Evolutionary conservation across 2,888 invertebrate genomes (phyloP).

Genomic region (Ectobius pallidus): DNA sequence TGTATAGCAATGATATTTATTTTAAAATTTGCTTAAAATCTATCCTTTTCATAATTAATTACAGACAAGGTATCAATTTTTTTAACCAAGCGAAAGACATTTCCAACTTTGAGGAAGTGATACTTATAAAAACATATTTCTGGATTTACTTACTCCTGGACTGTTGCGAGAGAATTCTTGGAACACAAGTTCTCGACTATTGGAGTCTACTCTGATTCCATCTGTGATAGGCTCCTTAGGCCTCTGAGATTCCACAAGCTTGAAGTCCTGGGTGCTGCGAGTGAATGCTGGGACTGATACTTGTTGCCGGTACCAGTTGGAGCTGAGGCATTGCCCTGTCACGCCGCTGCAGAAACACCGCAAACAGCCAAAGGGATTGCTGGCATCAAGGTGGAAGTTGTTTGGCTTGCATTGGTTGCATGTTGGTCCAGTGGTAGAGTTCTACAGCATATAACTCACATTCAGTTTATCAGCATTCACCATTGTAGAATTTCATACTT

Average conservation of each 20-base stretch:
- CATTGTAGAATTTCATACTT: not conserved
- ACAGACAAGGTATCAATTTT: too few species aligned
- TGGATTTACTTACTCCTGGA: slow-evolving; percentile 58
- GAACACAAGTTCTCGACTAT: slow-evolving; percentile 68
- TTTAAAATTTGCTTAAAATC: too few species aligned
- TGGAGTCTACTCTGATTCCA: slow-evolving; percentile 59
- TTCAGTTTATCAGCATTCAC: not conserved
- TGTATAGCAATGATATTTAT: too few species aligned
- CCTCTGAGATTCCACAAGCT: slow-evolving; percentile 59
- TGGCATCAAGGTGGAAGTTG: slow-evolving; percentile 81
- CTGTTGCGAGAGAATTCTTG: slow-evolving; percentile 63
- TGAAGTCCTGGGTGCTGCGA: slow-evolving; percentile 62
- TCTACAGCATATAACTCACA: slow-evolving; percentile 57
- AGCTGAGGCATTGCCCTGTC: slow-evolving; percentile 78
- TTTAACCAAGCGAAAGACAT: too few species aligned
- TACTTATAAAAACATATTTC: too few species aligned
- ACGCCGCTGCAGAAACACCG: slow-evolving; percentile 96
- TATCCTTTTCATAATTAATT: too few species aligned
- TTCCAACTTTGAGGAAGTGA: too few species aligned
- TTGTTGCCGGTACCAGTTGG: slow-evolving; percentile 73
- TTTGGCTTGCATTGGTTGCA: slow-evolving; percentile 87
- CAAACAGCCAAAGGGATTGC: slow-evolving; percentile 87
- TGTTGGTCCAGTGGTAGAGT: slow-evolving; percentile 75
- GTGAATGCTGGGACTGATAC: slow-evolving; percentile 59
- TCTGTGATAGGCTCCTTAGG: slow-evolving; percentile 57